Conservation (phyloP, 2,797 vertebrate genomes). For the Pangasius macronema region DNA sequence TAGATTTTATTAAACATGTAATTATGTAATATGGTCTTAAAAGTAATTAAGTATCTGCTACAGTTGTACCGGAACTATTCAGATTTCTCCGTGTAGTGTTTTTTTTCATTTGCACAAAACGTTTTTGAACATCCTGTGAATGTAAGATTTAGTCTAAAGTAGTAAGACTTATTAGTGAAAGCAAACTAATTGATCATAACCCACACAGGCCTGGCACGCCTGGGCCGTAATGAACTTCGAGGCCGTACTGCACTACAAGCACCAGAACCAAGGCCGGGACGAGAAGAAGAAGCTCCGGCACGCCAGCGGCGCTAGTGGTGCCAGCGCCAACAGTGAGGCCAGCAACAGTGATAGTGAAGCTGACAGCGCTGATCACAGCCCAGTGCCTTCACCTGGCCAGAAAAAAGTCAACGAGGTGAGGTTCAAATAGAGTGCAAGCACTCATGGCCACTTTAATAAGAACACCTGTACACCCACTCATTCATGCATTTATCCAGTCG, state of each 20-base stretch:
- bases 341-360: constrained; percentile 96
- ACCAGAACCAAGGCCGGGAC: constrained; percentile 91
- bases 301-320: constrained; percentile 85
- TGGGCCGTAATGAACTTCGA: constrained; percentile 99
- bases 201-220: constrained; percentile 92
- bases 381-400: constrained; percentile 89
- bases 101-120: background rate
- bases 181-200: constrained; percentile 23
- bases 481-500: background rate
- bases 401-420: constrained; percentile 92
- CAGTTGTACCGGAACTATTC: background rate
- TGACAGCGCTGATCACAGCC: constrained; percentile 90
- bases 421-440: background rate
- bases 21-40: background rate
- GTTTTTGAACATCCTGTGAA: background rate
- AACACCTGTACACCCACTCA: background rate
- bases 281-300: constrained; percentile 95
- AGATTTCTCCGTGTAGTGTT: background rate
- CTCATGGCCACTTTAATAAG: background rate
- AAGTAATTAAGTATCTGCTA: background rate
- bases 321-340: constrained; percentile 87
- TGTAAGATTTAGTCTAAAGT: background rate
- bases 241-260: constrained; percentile 96
- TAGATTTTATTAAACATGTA: background rate
- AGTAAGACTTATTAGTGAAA: background rate